Evolutionary conservation across 2,888 invertebrate genomes (phyloP), one percentile per base, ranked within the genome.

Genomic region (Agrochola lota): DNA sequence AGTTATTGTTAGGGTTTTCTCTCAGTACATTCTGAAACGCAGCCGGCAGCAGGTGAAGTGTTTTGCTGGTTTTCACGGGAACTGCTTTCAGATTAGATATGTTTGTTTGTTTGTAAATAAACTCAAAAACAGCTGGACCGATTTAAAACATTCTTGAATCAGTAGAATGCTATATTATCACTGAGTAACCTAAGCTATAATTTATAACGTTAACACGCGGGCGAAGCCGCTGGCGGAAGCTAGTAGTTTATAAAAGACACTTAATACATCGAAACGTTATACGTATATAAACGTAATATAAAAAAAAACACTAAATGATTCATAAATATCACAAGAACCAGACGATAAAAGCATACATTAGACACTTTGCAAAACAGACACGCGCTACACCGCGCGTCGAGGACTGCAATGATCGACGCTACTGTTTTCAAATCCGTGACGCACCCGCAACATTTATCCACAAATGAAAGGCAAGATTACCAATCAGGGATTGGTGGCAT

Each of bases 331-430:
- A 43, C 11, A 59, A 52, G 23, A 57, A 64, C 20, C 43, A 55
- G 35, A 49, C 40, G 23, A 35, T 81, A 64, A 85, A 64, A 77
- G 15, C 23, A 63, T 62, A 2, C 62, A 68, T 69, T 75, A 46
- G n/a, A 20, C 30, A 35, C 46, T 71, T 81, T 59, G 40, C 72
- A 72, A 82, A 68, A 46, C 82, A 77, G 52, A 60, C 77, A 92
- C 94, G 91, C 83, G 94, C 95, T 83, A 95, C 92, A 3, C 35
- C 35, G 30, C 30, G 30, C 30, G 80, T 91, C 93, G n/a, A 94
- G 78, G 4, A 94, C 92, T 46, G 93, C 93, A 72, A 95, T 95
- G n/a, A 95, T 93, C 15, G 92, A 92, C 0, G 91, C 88, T 3
- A 93, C 95, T 4, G 92, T 88, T 87, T 91, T 94, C 12, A 95